phyloP scores from a whole-genome alignment of 1,140 invertebrate species.

The Alviniconcha marisindica region DNA sequence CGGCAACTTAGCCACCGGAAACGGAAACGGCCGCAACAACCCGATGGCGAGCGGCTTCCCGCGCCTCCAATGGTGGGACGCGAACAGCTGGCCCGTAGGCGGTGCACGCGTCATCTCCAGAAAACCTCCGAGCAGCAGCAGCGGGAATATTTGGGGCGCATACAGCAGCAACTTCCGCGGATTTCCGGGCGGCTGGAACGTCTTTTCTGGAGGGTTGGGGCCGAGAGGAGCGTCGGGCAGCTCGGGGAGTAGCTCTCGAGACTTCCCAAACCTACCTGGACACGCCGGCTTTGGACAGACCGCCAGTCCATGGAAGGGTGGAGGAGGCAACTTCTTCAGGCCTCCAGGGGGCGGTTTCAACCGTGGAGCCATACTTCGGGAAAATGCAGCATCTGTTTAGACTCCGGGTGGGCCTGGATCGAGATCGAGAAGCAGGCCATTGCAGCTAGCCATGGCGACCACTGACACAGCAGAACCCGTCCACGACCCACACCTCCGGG shows the following conservation, averaged over 20 bases:
- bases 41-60: neutral
- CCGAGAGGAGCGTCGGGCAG: no score
- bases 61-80: constrained; percentile 8
- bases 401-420: neutral
- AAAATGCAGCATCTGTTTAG: neutral
- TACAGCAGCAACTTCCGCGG: no score
- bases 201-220: no score
- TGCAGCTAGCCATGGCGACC: neutral
- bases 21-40: no score
- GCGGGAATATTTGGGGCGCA: no score
- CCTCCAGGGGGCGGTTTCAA: neutral
- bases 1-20: neutral
- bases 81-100: neutral
- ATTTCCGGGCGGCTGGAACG: neutral
- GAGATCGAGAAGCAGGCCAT: no score
- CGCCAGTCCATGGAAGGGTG: neutral
- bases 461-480: neutral
- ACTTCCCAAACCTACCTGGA: neutral
- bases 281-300: neutral
- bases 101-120: no score
- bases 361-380: constrained; percentile 8
- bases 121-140: no score
- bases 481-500: neutral
- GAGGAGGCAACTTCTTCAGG: neutral
- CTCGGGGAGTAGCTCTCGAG: no score